Evolutionary conservation across 2,113 vertebrate species (phyloP), one percentile per base, ranked within the genome.

Genomic region (Lophotis ruficrista): DNA sequence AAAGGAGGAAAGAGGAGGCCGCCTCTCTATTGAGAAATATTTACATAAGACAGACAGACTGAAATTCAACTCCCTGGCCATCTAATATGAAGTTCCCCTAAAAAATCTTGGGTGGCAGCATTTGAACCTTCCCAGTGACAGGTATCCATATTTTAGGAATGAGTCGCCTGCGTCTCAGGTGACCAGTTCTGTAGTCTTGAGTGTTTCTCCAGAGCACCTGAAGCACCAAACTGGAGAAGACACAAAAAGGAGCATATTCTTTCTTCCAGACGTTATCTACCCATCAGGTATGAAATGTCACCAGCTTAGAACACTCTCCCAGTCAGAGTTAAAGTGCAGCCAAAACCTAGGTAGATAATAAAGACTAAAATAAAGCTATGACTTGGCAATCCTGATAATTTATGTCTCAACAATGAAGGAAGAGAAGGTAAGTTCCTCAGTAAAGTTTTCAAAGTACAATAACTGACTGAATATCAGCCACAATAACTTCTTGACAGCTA

Each of bases 131-230:
- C 64, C 48, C 38, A 61, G 30, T 5, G 30, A 45, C 18, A 69
- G 57, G 12, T 25, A 41, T 3, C 3, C 57, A 2, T 28, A 51
- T 71, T 75, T 88, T 12, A 86, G 13, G 8, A 83, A 51, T 5
- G 4, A 10, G 41, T 1, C 27, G n/a, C 5, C 0, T 0, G 0
- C 45, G 47, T 37, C 20, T 62, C 8, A 3, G 3, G 15, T 56
- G 25, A 80, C 11, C 11, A 23, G 77, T 19, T 21, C 15, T 28
- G 9, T 43, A 8, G 12, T 45, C 8, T 31, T 85, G 23, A 56
- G 37, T 11, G 7, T 48, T 89, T 85, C 48, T 77, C 50, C 53
- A 62, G 20, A 51, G 6, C 16, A 70, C 14, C 21, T 54, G 43
- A 94, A 87, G 50, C 43, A 92, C 8, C 23, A 87, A 66, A 80